Percentiles rank a stretch among this genome's conserved stretches.
Evolutionary conservation across 2,113 vertebrate genomes (phyloP).

Genomic region (Chaetops frenatus): DNA sequence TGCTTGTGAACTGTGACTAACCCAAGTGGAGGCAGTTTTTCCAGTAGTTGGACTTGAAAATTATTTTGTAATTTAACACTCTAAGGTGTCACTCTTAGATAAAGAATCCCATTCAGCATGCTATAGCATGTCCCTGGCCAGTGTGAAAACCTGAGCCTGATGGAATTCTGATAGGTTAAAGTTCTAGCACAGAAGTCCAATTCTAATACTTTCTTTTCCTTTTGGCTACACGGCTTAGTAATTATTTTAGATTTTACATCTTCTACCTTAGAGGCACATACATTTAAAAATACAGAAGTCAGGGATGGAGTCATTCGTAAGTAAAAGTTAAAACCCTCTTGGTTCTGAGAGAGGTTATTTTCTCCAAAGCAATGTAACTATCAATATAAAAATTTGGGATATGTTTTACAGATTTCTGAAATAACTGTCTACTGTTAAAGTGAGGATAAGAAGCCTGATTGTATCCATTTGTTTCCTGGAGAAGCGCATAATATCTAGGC

Average conservation of each 20-base stretch:
- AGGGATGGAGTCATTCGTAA: not conserved
- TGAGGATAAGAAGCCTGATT: not conserved
- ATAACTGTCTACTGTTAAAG: not conserved
- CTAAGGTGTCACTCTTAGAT: conserved; percentile 65
- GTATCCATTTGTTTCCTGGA: not conserved
- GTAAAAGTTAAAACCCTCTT: conserved; percentile 23
- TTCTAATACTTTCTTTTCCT: conserved; percentile 20
- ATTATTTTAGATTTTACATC: conserved; percentile 31
- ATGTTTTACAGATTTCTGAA: not conserved
- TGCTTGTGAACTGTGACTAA: conserved; percentile 38
- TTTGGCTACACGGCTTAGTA: conserved; percentile 28
- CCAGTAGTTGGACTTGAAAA: conserved; percentile 43
- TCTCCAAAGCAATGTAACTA: not conserved
- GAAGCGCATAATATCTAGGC: not conserved
- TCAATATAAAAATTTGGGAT: not conserved
- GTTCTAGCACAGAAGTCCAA: not conserved
- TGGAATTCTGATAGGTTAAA: conserved; percentile 54
- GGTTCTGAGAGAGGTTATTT: not conserved
- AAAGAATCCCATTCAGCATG: conserved; percentile 48
- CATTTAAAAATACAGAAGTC: not conserved
- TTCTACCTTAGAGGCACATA: conserved; percentile 11
- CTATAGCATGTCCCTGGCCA: not conserved
- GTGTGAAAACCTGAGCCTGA: conserved; percentile 34
- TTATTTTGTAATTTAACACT: conserved; percentile 67
- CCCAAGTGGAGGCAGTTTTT: conserved; percentile 22